Percentiles rank a stretch among this genome's conserved stretches.
These are phyloP conservation scores for Girardinichthys multiradiatus DNA, from an alignment of 2,113 vertebrate genomes.

Conservation along the genomic window DNA sequence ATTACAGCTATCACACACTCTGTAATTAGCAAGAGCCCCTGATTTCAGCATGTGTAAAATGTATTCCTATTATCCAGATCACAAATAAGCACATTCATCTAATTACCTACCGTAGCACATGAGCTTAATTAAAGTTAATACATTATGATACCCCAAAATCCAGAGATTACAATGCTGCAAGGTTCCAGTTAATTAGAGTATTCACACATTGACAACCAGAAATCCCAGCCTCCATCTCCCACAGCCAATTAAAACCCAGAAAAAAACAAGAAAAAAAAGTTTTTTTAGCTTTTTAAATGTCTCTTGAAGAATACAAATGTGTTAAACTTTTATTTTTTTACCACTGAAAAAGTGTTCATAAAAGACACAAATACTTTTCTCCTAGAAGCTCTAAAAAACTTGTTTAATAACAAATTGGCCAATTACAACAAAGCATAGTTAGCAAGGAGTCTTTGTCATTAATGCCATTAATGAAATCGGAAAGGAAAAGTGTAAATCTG, in stretches of 20 bases:
- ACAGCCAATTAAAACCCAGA: conserved; percentile 60
- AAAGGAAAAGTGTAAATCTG: conserved; percentile 83
- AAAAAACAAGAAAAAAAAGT: conserved; percentile 37
- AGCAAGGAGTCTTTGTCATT: conserved; percentile 70
- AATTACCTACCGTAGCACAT: conserved; percentile 70
- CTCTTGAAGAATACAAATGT: conserved; percentile 7
- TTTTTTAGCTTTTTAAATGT: conserved; percentile 10
- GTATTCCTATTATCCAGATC: conserved; percentile 73
- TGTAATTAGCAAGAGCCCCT: conserved; percentile 75
- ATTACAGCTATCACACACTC: conserved; percentile 63
- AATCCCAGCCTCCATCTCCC: conserved; percentile 31
- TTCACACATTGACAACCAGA: conserved; percentile 54
- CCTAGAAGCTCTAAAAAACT: conserved; percentile 34
- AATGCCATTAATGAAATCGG: too few relatives aligned
- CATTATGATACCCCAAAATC: conserved; percentile 73
- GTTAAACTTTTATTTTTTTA: too few relatives aligned
- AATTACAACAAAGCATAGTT: conserved; percentile 74
- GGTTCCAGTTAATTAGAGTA: conserved; percentile 74
- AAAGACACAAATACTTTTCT: conserved; percentile 31
- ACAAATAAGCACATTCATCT: conserved; percentile 75
- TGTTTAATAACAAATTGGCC: conserved; percentile 71
- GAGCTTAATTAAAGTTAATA: conserved; percentile 80
- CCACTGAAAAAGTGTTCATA: background rate
- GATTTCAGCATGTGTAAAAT: conserved; percentile 73
- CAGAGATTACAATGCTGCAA: conserved; percentile 74